Base-by-base conservation (phyloP, 2,888 invertebrate species). In the Rugalucina vietnamica region DNA sequence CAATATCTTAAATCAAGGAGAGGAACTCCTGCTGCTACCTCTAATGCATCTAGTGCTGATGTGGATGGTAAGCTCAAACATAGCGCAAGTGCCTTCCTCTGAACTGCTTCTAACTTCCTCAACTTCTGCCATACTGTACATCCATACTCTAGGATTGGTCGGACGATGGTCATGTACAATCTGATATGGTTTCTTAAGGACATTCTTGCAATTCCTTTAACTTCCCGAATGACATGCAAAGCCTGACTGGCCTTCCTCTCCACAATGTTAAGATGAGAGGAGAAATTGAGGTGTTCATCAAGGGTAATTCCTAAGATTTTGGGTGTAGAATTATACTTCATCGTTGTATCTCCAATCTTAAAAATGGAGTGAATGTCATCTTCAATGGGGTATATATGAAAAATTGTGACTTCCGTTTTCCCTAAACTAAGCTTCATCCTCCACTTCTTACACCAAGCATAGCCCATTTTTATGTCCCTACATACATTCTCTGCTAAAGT, bases 81-180 rank as follows among this genome's bases (percentile, higher is more conserved):
- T 5, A 65, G 14, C 21, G 60, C 60, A 0, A 79, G 37, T 10
- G 74, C 36, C 50, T 80, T 75, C 54, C 75, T 80, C 36, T 80
- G 80, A 4, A 80, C 37, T n/a, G n/a, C n/a, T n/a, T n/a, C n/a
- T n/a, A n/a, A n/a, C 54, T 75, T 70, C 3, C 69, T 50, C 34
- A 75, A 14, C 2, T 18, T 18, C 39, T 80, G 75, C 80, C 80
- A 80, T 10, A 80, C 39, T 18, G 65, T 49, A 8, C 37, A 32
- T 4, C 70, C 80, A 75, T 80, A 80, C 50, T 80, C 80, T 3
- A 80, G 12, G 5, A 50, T 24, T 21, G 75, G 80, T 1, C 69
- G 34, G 18, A 79, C 72, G 3, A 71, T 14, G 21, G 39, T 73
- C n/a, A 32, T 72, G 36, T 79, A 54, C 27, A 72, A 54, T 27